phyloP scores from a whole-genome alignment of 2,113 vertebrate genomes.

The Numida meleagris region DNA sequence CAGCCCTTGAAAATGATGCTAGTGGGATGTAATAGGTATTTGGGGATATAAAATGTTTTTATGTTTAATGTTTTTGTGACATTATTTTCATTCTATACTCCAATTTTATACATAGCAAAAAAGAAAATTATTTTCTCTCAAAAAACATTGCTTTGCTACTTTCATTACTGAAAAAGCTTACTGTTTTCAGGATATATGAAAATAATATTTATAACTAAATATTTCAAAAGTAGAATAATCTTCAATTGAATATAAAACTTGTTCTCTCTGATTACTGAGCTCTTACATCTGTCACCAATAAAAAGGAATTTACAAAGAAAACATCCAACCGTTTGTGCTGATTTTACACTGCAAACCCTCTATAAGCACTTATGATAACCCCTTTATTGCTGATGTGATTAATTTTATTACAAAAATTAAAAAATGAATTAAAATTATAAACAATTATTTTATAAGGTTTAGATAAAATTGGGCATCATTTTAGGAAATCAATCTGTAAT shows the following conservation, averaged over 20 bases:
- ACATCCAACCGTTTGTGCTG: neutral
- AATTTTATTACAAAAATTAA: neutral
- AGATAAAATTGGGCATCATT: neutral
- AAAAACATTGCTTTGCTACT: neutral
- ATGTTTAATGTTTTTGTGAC: neutral
- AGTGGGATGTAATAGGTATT: neutral
- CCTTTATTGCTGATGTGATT: neutral
- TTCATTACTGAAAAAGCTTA: neutral
- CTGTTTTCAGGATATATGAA: neutral
- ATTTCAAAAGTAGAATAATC: neutral
- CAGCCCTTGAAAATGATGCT: fast-evolving
- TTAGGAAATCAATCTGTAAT: neutral
- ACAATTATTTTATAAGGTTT: neutral
- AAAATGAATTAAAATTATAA: neutral
- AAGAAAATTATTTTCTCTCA: neutral
- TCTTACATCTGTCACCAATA: neutral
- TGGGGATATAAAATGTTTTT: neutral
- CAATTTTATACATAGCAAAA: neutral
- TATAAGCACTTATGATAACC: neutral
- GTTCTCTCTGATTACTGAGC: neutral
- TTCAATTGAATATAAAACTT: neutral
- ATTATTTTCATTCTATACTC: neutral
- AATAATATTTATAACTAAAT: neutral
- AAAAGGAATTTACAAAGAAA: neutral
- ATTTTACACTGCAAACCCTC: neutral